Evolutionary conservation across 2,797 vertebrate genomes (phyloP), one percentile per base, ranked within the genome.

Genomic region (Fistularia tabacaria): DNA sequence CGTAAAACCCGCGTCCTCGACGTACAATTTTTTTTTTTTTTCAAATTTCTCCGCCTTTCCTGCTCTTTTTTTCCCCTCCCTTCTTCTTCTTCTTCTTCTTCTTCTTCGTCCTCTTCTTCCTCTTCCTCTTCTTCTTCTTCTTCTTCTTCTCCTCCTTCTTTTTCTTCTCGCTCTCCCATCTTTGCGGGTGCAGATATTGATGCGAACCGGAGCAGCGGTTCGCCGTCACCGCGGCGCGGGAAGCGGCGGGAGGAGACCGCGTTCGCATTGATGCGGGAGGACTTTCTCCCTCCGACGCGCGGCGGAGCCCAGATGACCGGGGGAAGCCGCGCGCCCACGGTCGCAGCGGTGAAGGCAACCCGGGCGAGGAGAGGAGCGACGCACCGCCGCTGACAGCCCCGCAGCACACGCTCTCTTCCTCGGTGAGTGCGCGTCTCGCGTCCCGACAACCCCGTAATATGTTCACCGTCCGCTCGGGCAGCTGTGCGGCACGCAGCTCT

Each of bases 291-390:
- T 74, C 73, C 76, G 69, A 71, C 65, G 42, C 63, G 68, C 14
- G 42, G 13, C 60, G 76, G 69, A 81, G 73, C 71, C 68, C 25
- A 25, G 64, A 88, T 84, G 85, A 81, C 79, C 83, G 81, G 87
- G 88, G 82, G 79, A 89, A 85, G 91, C 90, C 86, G 87, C 86
- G 84, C 81, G 86, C 85, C 76, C 88, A 89, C 85, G 91, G 89
- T 85, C 83, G 82, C 80, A 77, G 84, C 74, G 66, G 71, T 49
- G 81, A 57, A 79, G 83, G 84, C 86, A 76, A 86, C 85, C 82
- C 89, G 85, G 85, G 79, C 84, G 81, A 85, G 87, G 57, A 77
- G 72, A 62, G 74, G 52, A 74, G 77, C 5, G 64, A 57, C 68
- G 64, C 69, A 36, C 57, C 70, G 70, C 49, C 67, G 49, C 59